Evolutionary conservation across 2,797 vertebrate genomes (phyloP), one percentile per base, ranked within the genome.

Genomic region (Paratrypauchen microcephalus): DNA sequence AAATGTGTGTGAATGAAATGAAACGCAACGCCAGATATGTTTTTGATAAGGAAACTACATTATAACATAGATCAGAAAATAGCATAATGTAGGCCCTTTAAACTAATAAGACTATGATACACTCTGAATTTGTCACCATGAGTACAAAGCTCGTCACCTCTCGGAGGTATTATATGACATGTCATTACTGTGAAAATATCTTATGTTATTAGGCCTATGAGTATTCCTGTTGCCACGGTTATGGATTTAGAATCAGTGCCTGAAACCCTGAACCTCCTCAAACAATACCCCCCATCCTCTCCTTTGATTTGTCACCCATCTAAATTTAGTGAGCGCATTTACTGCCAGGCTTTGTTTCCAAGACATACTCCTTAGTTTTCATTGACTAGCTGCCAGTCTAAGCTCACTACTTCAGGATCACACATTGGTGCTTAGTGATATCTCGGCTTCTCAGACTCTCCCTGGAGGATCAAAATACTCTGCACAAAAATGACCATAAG

Each of bases 361-460:
- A 76, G 73, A 60, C 80, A 80, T 88, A 80, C 72, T 86, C 84
- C 82, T 85, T 74, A 86, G 79, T 73, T 62, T 78, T 80, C 77
- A 32, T 83, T 91, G 86, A 89, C 82, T 19, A 36, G 72, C 71
- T 76, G 87, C 88, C 89, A 88, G 82, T 72, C 63, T 87, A 71
- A 78, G 80, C 89, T 89, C 80, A 80, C 58, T 60, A 83, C 81
- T 85, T 85, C 81, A 84, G 77, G 88, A 88, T 88, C 87, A 85
- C 87, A 89, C 86, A 87, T 83, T 65, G 74, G 80, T 82, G 83
- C 84, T 89, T 86, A 80, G 87, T 79, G 89, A 89, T 92, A 91
- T 91, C 86, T 88, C 83, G 55, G 79, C 77, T 59, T 81, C 87
- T 88, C 89, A 87, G 87, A 89, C 78, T 71, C 72, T 89, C 87